Conservation (phyloP, 2,888 invertebrate genomes). For the Drosophila pseudotakahashii region DNA sequence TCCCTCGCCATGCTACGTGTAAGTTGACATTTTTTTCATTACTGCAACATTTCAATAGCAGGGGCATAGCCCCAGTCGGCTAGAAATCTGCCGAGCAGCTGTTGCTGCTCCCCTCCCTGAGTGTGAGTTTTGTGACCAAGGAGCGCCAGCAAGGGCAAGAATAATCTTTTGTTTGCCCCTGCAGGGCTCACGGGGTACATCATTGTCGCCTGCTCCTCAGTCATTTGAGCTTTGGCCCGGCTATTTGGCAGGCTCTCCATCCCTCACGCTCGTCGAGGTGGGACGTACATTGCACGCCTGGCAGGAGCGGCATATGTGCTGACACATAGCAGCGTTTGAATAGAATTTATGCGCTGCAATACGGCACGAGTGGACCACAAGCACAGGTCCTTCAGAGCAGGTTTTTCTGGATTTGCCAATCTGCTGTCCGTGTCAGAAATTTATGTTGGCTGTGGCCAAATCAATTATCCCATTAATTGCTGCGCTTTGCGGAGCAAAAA, state of each 20-base stretch:
- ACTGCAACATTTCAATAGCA: conserved; percentile 76
- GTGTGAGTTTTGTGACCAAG: conserved; percentile 31
- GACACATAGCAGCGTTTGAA: conserved; percentile 64
- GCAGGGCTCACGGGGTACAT: conserved; percentile 28
- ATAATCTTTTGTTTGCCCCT: conserved; percentile 77
- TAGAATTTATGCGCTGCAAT: conserved; percentile 69
- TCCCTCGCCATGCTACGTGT: conserved; percentile 33
- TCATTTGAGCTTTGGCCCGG: conserved; percentile 54
- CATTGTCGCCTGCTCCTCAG: conserved; percentile 22
- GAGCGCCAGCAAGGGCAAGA: conserved; percentile 70
- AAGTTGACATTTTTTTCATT: conserved; percentile 78
- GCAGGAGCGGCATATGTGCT: conserved; percentile 54
- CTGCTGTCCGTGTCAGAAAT: conserved; percentile 49
- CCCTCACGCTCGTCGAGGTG: conserved; percentile 3
- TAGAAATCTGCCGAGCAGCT: conserved; percentile 26
- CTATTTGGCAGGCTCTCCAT: conserved; percentile 29
- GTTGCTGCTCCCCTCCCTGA: background rate
- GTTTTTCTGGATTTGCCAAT: conserved; percentile 18
- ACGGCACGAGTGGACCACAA: conserved; percentile 10
- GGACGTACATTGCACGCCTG: conserved; percentile 31
- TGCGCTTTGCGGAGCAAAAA: conserved; percentile 8
- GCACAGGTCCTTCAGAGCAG: conserved; percentile 3
- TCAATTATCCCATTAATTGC: conserved; percentile 68
- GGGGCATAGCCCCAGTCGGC: conserved; percentile 42
- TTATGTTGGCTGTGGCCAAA: conserved; percentile 51